phyloP scores from a whole-genome alignment of 2,113 vertebrate species.

The Serilophus lunatus region DNA sequence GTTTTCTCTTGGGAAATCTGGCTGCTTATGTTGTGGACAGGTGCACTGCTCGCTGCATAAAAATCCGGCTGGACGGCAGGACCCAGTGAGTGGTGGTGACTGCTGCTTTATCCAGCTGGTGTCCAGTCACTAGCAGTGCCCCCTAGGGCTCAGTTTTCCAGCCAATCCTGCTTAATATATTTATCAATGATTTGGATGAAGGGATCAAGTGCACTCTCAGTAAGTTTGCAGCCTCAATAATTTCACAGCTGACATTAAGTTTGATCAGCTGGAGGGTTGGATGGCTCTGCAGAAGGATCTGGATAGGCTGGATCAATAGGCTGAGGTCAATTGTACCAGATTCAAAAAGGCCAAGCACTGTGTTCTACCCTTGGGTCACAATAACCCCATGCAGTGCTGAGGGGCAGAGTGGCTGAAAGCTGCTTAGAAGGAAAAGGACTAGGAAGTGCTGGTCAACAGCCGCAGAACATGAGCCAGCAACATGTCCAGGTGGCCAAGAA shows the following conservation, averaged over 20 bases:
- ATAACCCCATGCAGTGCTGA: neutral
- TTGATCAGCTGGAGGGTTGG: neutral
- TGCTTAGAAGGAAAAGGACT: neutral
- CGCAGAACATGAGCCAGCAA: neutral
- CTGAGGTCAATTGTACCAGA: neutral
- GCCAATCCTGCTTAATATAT: neutral
- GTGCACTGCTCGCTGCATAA: neutral
- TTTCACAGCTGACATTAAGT: neutral
- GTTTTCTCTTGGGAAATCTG: neutral
- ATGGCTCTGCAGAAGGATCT: neutral
- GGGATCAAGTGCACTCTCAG: neutral
- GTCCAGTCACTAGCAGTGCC: rapidly evolving
- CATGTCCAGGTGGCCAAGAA: neutral
- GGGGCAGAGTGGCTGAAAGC: neutral
- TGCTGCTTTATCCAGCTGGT: neutral
- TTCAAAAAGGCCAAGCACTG: neutral
- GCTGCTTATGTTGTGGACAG: neutral
- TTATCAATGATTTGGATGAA: neutral
- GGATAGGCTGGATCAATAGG: neutral
- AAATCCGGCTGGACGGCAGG: neutral
- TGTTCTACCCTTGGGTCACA: neutral
- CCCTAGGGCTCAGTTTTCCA: neutral
- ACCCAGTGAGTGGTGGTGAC: neutral
- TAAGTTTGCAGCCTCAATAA: neutral
- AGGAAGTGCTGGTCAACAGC: neutral